Percentiles rank a stretch among this genome's conserved stretches.
Evolutionary conservation across 2,797 vertebrate species (phyloP).

Genomic region (Diplodus sargus): DNA sequence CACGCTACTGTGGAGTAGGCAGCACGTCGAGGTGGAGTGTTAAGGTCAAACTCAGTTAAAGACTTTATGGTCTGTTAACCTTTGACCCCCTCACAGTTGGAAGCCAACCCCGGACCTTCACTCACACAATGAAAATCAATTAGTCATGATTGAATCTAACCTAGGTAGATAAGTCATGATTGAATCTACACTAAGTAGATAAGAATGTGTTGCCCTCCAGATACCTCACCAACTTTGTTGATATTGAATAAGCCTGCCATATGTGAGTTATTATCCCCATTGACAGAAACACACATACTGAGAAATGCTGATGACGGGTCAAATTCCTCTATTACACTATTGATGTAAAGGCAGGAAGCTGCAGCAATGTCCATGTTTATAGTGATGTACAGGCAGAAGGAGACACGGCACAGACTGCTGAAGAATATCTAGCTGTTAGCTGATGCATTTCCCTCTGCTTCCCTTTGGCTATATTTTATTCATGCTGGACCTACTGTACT

Average conservation of each 20-base stretch:
- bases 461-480: slow-evolving; percentile 33
- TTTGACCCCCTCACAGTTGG: no score
- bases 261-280: slow-evolving; percentile 7
- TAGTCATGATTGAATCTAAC: no score
- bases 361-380: slow-evolving; percentile 4
- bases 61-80: no score
- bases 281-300: slow-evolving; percentile 17
- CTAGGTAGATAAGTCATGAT: no score
- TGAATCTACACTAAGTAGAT: no score
- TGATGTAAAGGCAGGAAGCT: slow-evolving; percentile 16
- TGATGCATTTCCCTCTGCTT: slow-evolving; percentile 9
- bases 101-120: no score
- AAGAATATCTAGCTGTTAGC: not conserved
- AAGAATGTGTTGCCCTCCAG: no score
- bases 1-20: no score
- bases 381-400: slow-evolving; percentile 19
- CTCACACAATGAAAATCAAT: no score
- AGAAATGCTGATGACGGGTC: slow-evolving; percentile 25
- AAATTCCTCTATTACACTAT: slow-evolving; percentile 1
- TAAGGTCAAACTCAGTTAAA: no score
- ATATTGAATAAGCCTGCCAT: slow-evolving; percentile 8
- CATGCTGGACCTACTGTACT: slow-evolving; percentile 40
- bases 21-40: no score
- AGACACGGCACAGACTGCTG: not conserved
- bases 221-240: not conserved